Percentiles rank a stretch among this genome's conserved stretches.
Conservation (phyloP, 2,113 vertebrate species). For the Lota lota region DNA sequence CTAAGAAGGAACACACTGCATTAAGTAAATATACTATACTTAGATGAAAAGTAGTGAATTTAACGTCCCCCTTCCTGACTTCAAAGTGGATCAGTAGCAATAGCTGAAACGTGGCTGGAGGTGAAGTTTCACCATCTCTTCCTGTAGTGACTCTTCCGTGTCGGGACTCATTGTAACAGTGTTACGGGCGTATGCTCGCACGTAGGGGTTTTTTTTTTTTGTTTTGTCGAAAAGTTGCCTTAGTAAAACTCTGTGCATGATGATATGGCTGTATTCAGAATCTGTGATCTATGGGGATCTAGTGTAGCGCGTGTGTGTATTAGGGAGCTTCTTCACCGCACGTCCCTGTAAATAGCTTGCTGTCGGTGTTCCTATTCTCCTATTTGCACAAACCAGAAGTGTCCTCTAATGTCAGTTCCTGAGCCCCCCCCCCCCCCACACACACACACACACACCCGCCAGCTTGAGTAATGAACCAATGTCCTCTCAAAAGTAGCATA, state of each 20-base stretch:
- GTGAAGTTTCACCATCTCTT: constrained; percentile 14
- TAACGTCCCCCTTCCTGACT: too few species aligned
- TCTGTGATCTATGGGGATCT: constrained; percentile 37
- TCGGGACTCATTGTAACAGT: constrained; percentile 17
- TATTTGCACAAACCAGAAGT: constrained; percentile 73
- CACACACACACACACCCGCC: too few species aligned
- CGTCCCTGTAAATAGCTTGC: constrained; percentile 21
- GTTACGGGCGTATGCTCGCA: constrained; percentile 35
- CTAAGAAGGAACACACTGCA: too few species aligned
- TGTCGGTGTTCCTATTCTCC: constrained; percentile 40
- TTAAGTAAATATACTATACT: too few species aligned
- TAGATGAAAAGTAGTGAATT: too few species aligned
- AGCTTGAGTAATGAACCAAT: too few species aligned
- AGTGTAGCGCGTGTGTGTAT: constrained; percentile 30
- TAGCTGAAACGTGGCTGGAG: not conserved
- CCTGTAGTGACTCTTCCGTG: constrained; percentile 1
- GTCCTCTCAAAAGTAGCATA: too few species aligned
- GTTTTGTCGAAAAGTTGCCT: constrained; percentile 59
- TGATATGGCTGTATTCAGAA: constrained; percentile 49
- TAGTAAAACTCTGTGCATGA: constrained; percentile 60
- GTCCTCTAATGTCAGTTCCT: constrained; percentile 56
- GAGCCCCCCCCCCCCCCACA: too few species aligned
- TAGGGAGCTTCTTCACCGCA: constrained; percentile 41
- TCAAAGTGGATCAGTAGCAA: too few species aligned
- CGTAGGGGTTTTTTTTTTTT: constrained; percentile 8